Conservation (phyloP, 2,113 vertebrate genomes). For the Rhynchomys soricoides region DNA sequence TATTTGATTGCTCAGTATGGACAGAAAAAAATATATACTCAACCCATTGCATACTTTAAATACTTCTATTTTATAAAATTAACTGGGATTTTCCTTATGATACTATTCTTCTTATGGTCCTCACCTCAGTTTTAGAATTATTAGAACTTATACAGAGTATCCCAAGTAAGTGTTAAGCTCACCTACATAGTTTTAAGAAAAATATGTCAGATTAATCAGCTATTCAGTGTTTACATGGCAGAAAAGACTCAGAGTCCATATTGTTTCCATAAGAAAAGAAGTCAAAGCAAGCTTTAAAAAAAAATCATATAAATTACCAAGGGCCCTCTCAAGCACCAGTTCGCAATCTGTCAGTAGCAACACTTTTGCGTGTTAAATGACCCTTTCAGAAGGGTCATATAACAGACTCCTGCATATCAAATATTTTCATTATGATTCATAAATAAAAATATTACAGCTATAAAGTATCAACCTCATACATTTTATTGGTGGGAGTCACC, state of each 20-base stretch:
- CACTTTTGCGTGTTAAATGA: not conserved
- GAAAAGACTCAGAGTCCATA: not conserved
- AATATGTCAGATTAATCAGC: not conserved
- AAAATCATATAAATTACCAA: not conserved
- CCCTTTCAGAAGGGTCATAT: not conserved
- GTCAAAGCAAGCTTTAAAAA: not conserved
- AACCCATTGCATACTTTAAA: not conserved
- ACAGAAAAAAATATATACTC: not conserved
- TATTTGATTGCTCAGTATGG: not conserved
- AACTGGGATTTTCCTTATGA: not conserved
- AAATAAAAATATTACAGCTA: no score
- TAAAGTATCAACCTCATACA: not conserved
- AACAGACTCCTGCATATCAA: not conserved
- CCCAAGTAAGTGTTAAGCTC: not conserved
- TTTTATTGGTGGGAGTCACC: no score
- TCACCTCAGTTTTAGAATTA: not conserved
- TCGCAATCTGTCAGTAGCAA: not conserved
- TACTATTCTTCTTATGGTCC: not conserved
- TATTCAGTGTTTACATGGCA: not conserved
- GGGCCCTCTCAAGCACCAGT: rapidly evolving
- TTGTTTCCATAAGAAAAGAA: not conserved
- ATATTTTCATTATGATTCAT: not conserved
- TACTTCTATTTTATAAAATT: not conserved
- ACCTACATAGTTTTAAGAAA: not conserved
- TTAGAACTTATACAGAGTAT: not conserved